Percentiles rank a stretch among this genome's conserved stretches.
Conservation (phyloP, 2,888 invertebrate genomes). For the Apocheima hispidaria region DNA sequence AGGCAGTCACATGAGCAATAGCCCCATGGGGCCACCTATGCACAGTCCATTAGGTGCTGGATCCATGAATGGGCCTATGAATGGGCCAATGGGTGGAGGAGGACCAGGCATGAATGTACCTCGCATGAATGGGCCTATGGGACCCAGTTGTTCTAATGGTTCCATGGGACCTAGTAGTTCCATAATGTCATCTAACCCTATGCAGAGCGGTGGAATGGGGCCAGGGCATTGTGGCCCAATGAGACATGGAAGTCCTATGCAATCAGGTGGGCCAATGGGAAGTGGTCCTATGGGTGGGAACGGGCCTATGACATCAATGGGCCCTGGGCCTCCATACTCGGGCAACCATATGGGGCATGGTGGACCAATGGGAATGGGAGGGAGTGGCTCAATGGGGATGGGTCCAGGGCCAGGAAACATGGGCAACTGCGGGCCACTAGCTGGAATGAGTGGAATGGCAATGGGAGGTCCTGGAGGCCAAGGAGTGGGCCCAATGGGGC, state of each 20-base stretch:
- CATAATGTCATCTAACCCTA: conserved; percentile 85
- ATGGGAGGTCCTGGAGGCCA: conserved; percentile 84
- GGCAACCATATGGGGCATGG: conserved; percentile 83
- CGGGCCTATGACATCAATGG: conserved; percentile 82
- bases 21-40: conserved; percentile 92
- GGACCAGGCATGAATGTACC: conserved; percentile 86
- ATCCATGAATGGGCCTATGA: conserved; percentile 85
- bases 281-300: conserved; percentile 86
- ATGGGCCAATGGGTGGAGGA: conserved; percentile 87
- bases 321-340: conserved; percentile 80
- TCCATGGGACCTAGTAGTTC: conserved; percentile 85
- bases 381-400: conserved; percentile 79
- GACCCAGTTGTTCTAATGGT: conserved; percentile 85
- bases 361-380: conserved; percentile 83
- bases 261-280: conserved; percentile 80
- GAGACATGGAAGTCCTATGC: conserved; percentile 85
- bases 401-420: conserved; percentile 81
- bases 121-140: conserved; percentile 85
- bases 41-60: conserved; percentile 88
- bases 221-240: conserved; percentile 84
- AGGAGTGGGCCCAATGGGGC: conserved; percentile 86
- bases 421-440: conserved; percentile 81
- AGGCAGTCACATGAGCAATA: conserved; percentile 88
- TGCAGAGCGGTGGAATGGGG: conserved; percentile 82
- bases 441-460: conserved; percentile 84